Evolutionary conservation across 2,888 invertebrate species (phyloP).

Genomic region (Pecten maximus): DNA sequence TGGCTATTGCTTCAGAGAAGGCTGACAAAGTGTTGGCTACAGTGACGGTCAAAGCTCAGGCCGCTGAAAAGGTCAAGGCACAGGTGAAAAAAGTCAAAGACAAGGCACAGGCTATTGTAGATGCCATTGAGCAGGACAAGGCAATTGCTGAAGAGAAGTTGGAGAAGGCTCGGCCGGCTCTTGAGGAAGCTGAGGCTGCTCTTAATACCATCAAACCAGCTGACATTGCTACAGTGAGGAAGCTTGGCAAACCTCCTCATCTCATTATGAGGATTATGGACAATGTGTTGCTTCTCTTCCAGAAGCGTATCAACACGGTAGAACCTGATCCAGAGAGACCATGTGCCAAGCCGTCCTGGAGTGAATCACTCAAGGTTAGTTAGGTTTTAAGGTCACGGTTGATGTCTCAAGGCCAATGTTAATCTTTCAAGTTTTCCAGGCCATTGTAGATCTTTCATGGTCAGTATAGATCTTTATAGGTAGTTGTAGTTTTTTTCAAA

Average conservation of each 20-base stretch:
- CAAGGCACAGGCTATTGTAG: conserved; percentile 82
- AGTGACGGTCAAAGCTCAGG: conserved; percentile 81
- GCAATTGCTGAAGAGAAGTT: conserved; percentile 80
- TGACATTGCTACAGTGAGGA: conserved; percentile 82
- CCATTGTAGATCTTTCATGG: too few relatives aligned
- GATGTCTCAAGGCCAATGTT: not conserved
- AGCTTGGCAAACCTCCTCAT: conserved; percentile 82
- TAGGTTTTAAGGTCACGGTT: not conserved
- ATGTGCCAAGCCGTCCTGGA: conserved; percentile 81
- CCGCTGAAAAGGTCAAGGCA: conserved; percentile 82
- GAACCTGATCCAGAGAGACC: conserved; percentile 78
- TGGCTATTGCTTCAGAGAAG: conserved; percentile 90
- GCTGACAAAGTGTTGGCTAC: conserved; percentile 87
- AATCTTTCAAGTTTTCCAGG: not conserved
- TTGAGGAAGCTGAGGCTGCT: conserved; percentile 82
- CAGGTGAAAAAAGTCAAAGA: conserved; percentile 83
- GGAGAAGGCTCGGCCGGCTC: conserved; percentile 81
- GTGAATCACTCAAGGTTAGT: conserved; percentile 74
- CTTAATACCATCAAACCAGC: conserved; percentile 84
- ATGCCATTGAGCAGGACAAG: conserved; percentile 81
- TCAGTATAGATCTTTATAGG: too few relatives aligned
- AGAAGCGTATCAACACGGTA: conserved; percentile 76
- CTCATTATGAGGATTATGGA: conserved; percentile 83
- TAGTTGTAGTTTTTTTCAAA: too few relatives aligned
- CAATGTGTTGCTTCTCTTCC: conserved; percentile 81